Conservation (phyloP, 2,888 invertebrate genomes). For the Strigamia maritima region DNA sequence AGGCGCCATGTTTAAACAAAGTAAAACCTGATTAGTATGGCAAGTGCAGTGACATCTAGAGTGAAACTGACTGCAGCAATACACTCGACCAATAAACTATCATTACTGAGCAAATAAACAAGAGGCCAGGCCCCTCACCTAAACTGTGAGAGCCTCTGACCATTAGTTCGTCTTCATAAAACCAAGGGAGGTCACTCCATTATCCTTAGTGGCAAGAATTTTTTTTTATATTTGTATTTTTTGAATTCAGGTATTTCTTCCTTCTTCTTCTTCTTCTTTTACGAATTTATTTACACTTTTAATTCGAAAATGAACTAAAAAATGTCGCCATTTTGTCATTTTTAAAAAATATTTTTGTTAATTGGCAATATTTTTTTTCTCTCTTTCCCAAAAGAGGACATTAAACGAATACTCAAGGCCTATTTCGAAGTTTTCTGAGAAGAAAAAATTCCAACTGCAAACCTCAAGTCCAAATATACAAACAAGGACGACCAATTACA, state of each 20-base stretch:
- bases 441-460: background rate
- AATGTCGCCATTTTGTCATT: no score
- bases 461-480: no score
- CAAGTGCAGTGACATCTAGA: slow-evolving; percentile 21
- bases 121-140: slow-evolving; percentile 28
- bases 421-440: background rate
- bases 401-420: background rate
- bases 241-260: slow-evolving; percentile 12
- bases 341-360: no score
- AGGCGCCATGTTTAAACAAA: background rate
- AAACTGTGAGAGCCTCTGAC: slow-evolving; percentile 26
- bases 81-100: slow-evolving; percentile 24
- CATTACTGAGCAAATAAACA: slow-evolving; percentile 31
- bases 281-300: background rate
- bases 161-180: slow-evolving; percentile 32
- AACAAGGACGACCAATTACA: background rate
- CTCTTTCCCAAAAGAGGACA: no score
- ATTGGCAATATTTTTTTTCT: no score
- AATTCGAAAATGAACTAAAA: background rate
- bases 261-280: background rate
- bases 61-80: slow-evolving; percentile 15
- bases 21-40: slow-evolving; percentile 19
- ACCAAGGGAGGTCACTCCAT: slow-evolving; percentile 21
- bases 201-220: background rate
- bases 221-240: background rate